Evolutionary conservation across 2,888 invertebrate genomes (phyloP), one percentile per base, ranked within the genome.

Genomic region (Octodonta nipae): DNA sequence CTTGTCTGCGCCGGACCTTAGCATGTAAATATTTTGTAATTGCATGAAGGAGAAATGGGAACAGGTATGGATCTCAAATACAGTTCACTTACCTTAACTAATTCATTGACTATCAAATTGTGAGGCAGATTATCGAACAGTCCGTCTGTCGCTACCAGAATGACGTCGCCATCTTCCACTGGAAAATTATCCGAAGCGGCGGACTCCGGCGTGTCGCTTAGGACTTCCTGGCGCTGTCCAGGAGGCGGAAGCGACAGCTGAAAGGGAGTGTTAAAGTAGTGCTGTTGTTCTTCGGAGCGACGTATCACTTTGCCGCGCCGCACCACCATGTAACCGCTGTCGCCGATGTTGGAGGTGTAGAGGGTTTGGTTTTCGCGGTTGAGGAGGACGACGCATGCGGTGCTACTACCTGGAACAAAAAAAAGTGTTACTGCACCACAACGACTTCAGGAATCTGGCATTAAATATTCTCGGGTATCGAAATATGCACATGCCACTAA

Each of bases 261-360:
- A 70, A 89, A 96, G 3, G 96, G 96, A 22, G 96, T 95, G 66
- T 96, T 96, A 65, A 96, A 96, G 66, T 95, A 95, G 64, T 96
- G 96, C 54, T 93, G 92, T 56, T 96, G 96, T 60, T 96, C 96
- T 52, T 86, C 85, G 3, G 93, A 93, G 40, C 87, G 78, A 58
- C 91, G 86, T 14, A 96, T 80, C 12, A 96, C 77, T 47, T 78
- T 73, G 12, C 89, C 91, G 30, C 74, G 73, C 13, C 92, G 72
- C 34, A 91, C 84, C 32, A 96, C 82, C 67, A 95, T 81, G 64
- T 89, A 95, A 8, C 96, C 96, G 56, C 93, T 93, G 66, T 96
- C 96, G n/a, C 96, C 96, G 47, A 96, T 86, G 66, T 96, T 96
- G 31, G 95, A 95, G 8, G 95, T 86, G 53, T 92, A 88, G 56